Conservation (phyloP, 37 sponge, comb jelly and placozoan species). For the Bolinopsis microptera region DNA sequence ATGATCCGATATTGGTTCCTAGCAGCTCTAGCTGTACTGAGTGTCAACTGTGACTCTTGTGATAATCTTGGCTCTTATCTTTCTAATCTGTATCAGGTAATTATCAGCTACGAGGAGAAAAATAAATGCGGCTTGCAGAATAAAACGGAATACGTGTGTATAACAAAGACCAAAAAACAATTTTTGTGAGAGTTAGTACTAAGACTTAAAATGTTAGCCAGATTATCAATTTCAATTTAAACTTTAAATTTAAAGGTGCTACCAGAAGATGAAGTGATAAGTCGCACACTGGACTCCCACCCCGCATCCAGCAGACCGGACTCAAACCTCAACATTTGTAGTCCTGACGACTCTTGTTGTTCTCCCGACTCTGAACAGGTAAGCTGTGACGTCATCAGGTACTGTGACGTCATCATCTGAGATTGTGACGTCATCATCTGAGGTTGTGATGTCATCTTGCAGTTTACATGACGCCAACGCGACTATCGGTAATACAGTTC, state of each 20-base stretch:
- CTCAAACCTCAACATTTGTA: background rate
- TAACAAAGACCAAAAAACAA: too few species aligned
- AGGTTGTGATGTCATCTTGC: background rate
- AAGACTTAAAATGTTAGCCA: too few species aligned
- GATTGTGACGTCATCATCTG: background rate
- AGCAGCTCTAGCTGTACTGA: background rate
- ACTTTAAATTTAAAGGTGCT: too few species aligned
- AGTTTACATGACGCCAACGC: too few species aligned
- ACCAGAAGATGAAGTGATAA: background rate
- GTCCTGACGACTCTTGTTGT: background rate
- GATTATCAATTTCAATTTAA: too few species aligned
- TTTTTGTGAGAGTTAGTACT: too few species aligned
- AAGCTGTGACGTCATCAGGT: background rate
- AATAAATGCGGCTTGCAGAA: too few species aligned
- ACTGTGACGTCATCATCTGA: background rate
- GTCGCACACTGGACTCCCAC: background rate
- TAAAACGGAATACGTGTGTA: too few species aligned
- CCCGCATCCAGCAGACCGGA: background rate
- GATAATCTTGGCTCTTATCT: background rate
- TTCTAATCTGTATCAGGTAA: background rate
- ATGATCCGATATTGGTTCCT: background rate
- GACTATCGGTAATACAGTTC: too few species aligned
- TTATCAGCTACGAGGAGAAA: too few species aligned
- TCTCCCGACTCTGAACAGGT: background rate
- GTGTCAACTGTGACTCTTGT: background rate